Evolutionary conservation across 1,140 invertebrate genomes (phyloP).

Genomic region (Panulirus ornatus): DNA sequence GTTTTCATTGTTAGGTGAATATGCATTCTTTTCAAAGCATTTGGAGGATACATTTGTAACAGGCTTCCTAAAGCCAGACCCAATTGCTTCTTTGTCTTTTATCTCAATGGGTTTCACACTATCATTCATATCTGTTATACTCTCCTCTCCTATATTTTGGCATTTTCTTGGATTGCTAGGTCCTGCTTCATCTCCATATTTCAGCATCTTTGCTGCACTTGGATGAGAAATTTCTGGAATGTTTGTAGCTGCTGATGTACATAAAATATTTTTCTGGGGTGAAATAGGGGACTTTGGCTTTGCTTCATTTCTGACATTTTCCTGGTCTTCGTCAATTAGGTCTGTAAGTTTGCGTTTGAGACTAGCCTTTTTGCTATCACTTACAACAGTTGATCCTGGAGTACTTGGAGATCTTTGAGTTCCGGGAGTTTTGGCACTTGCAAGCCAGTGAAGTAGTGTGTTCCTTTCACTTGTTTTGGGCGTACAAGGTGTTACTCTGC

Average conservation of each 20-base stretch:
- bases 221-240: background rate
- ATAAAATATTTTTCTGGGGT: conserved; percentile 47
- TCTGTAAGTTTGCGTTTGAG: conserved; percentile 71
- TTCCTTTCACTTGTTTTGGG: conserved; percentile 68
- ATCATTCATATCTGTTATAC: conserved; percentile 47
- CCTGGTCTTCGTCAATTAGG: conserved; percentile 55
- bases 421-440: conserved; percentile 56
- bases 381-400: conserved; percentile 1
- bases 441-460: conserved; percentile 66
- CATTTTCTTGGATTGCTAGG: background rate
- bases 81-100: conserved; percentile 25
- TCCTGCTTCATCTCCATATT: conserved; percentile 48
- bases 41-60: conserved; percentile 35
- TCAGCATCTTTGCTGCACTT: conserved; percentile 68
- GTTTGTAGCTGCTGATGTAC: conserved; percentile 21
- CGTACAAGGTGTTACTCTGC: conserved; percentile 54
- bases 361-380: conserved; percentile 58
- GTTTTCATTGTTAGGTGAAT: background rate
- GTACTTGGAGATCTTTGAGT: conserved; percentile 15
- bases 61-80: conserved; percentile 42
- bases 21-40: background rate
- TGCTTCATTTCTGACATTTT: conserved; percentile 25
- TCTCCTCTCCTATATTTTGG: background rate
- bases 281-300: conserved; percentile 56
- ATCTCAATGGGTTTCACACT: conserved; percentile 68